phyloP scores from a whole-genome alignment of 2,888 invertebrate species.

The Octodonta nipae region DNA sequence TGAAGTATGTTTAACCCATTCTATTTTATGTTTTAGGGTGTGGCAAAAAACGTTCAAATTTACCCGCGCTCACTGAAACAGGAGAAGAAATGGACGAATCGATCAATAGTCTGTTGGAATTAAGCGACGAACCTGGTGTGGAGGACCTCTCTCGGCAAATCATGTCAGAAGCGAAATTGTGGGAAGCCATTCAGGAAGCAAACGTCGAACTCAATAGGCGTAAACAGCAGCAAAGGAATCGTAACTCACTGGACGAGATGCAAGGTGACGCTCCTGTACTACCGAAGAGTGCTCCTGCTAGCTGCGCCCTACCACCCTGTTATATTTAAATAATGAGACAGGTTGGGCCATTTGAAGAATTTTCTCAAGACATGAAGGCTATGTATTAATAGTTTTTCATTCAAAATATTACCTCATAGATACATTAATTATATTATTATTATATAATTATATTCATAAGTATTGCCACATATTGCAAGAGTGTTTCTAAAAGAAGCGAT shows the following conservation, averaged over 20 bases:
- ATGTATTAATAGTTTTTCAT: too few species aligned
- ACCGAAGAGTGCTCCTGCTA: conserved; percentile 27
- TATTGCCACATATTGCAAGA: too few species aligned
- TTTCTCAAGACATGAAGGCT: too few species aligned
- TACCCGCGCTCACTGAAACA: conserved; percentile 30
- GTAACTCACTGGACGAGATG: conserved; percentile 29
- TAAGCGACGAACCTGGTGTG: conserved; percentile 55
- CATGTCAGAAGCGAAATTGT: conserved; percentile 62
- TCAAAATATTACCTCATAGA: too few species aligned
- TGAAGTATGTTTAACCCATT: too few species aligned
- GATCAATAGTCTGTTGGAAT: conserved; percentile 50
- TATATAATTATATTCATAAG: too few species aligned
- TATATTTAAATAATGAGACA: conserved; percentile 25
- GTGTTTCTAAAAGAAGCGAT: too few species aligned
- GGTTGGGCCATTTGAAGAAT: too few species aligned
- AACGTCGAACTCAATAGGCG: conserved; percentile 54
- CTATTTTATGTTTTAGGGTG: too few species aligned
- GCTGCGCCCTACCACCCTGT: conserved; percentile 33
- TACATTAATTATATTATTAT: too few species aligned
- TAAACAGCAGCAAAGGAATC: conserved; percentile 33
- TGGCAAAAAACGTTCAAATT: conserved; percentile 51
- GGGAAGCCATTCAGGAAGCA: conserved; percentile 70
- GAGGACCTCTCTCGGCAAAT: conserved; percentile 67
- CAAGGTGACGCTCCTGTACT: conserved; percentile 22
- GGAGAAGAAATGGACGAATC: conserved; percentile 48